phyloP scores from a whole-genome alignment of 2,888 invertebrate genomes.

The Polia nebulosa region DNA sequence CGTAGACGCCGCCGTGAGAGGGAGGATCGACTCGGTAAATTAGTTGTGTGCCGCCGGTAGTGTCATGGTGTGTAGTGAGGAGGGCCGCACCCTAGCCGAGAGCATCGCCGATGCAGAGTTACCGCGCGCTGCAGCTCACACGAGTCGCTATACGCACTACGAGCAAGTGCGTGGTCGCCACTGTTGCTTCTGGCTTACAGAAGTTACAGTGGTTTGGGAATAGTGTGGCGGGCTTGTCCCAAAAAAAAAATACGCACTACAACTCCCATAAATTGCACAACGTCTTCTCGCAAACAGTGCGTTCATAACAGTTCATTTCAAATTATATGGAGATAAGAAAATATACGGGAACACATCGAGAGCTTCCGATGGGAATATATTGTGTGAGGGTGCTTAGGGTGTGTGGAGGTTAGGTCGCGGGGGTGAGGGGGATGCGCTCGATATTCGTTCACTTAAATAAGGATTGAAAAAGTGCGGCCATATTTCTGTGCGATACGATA shows the following conservation, averaged over 20 bases:
- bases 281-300: conserved; percentile 14
- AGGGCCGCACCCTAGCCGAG: background rate
- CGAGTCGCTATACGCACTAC: background rate
- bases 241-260: too few species aligned
- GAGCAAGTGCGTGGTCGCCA: too few species aligned
- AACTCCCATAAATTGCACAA: background rate
- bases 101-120: conserved; percentile 6
- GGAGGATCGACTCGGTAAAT: background rate
- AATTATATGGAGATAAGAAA: conserved; percentile 42
- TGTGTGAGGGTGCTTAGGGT: conserved; percentile 1
- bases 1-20: background rate
- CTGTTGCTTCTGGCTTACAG: too few species aligned
- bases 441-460: conserved; percentile 61
- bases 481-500: conserved; percentile 48
- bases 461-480: conserved; percentile 61
- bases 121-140: background rate
- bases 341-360: conserved; percentile 43
- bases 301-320: conserved; percentile 26
- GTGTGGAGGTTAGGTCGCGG: background rate
- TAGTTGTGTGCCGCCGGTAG: conserved; percentile 14
- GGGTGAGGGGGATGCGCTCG: conserved; percentile 26
- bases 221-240: too few species aligned
- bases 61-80: background rate
- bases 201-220: too few species aligned
- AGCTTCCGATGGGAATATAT: conserved; percentile 38